Base-by-base conservation (phyloP, 2,797 vertebrate genomes). In the Acanthurus lineatus region DNA sequence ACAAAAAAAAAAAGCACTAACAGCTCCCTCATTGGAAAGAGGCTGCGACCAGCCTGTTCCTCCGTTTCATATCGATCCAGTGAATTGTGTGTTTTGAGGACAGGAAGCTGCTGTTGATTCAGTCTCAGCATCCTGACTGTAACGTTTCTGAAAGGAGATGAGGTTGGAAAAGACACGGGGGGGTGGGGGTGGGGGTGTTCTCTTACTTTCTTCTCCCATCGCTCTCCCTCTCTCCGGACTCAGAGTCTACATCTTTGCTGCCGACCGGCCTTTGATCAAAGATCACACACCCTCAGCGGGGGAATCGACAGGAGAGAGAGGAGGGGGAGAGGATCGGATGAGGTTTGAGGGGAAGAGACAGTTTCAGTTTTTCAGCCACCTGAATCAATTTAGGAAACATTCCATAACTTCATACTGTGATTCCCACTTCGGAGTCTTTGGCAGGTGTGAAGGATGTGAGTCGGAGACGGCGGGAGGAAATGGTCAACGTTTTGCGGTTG, bases 391-490 rank as follows among this genome's bases (percentile, higher is more conserved):
- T 83, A 86, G 90, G 91, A 91, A 76, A 91, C 94, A 95, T 96
- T 96, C 94, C 94, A 87, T 91, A 89, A 90, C 85, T 93, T 92
- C 89, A 90, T 88, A 84, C 88, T 90, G 88, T 91, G 88, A 94
- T 92, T 91, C 73, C 87, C 84, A 87, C 83, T 89, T 86, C 87
- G 73, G 79, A 79, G 83, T 82, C 84, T 84, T 84, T 85, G 79
- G 82, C 73, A 77, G 73, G 74, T 82, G 74, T 64, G 47, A 76
- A 80, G 79, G 82, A 49, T 69, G 76, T 35, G 58, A 77, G 69
- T 51, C 68, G 63, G 56, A 82, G 84, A 68, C 63, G 9, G 71
- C 73, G 48, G 73, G 48, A 76, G 59, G 69, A 79, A 79, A 69
- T 4, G 16, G 70, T 79, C 64, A 68, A 78, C 74, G 56, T 79